Base-by-base conservation (phyloP, 2,888 invertebrate species). In the Drosophila siamana region DNA sequence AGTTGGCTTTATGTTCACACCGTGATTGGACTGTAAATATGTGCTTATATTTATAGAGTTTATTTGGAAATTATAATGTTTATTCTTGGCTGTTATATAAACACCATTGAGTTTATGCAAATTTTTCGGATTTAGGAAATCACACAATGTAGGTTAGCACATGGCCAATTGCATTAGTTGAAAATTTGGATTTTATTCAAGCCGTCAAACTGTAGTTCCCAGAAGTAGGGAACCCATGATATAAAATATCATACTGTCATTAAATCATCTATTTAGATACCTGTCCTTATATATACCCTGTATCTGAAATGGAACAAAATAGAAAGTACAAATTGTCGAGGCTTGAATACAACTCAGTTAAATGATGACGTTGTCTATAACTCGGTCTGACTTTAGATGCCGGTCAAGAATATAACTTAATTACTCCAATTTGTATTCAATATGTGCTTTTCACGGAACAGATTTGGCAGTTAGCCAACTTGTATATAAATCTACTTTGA, bases 1-100 rank as follows among this genome's bases (percentile, higher is more conserved):
- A 78, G 73, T 75, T 86, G 65, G 86, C 75, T 83, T 83, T 80
- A 86, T 82, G 86, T 82, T 71, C 55, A 43, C 61, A 26, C 67
- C 86, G 82, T 83, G 82, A 77, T 78, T 68, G 59, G 75, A 62
- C 55, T 83, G 52, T 46, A 67, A 82, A 82, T 74, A 64, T 67
- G 57, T 68, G 41, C 30, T 74, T 65, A 68, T 59, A 33, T 55
- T 28, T 60, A 48, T 55, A 57, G 41, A 30, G 24, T 48, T 56
- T 40, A 56, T 46, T 75, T 50, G 54, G 48, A 61, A 56, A 36
- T 36, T 48, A 60, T 56, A 64, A 52, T 52, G 40, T 67, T 48
- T 62, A 60, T 77, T 77, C 75, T 74, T 55, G 63, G 2, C 54
- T 40, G 19, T 63, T 52, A 48, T 46, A 55, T 43, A 30, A 43